These are phyloP conservation scores for Drosophila baimaii DNA, from an alignment of 1,140 invertebrate genomes.

Conservation along the genomic window DNA sequence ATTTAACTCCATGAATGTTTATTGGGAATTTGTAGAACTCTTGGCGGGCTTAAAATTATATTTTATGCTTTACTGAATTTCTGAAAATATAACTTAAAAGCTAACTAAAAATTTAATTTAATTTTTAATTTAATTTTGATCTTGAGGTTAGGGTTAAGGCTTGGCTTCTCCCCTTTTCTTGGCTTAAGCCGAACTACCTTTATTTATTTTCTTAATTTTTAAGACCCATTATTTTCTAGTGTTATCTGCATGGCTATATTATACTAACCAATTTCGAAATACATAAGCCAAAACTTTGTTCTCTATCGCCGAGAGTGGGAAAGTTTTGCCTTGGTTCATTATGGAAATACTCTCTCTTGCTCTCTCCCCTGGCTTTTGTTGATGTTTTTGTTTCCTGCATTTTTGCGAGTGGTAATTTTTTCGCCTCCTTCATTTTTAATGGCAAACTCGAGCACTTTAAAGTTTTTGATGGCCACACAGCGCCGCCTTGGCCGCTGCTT, in stretches of 20 bases:
- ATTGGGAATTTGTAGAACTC: not conserved
- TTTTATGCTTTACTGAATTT: not conserved
- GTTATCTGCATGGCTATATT: conserved; percentile 7
- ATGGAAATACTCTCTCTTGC: conserved; percentile 27
- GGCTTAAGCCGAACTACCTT: not conserved
- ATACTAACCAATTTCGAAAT: conserved; percentile 13
- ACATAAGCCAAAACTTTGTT: conserved; percentile 17
- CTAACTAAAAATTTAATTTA: too few species aligned
- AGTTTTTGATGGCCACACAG: conserved; percentile 63
- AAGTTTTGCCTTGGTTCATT: conserved; percentile 41
- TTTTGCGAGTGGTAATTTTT: conserved; percentile 38
- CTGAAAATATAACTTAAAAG: too few species aligned
- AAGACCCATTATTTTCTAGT: not conserved
- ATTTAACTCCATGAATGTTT: not conserved
- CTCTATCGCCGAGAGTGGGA: conserved; percentile 11
- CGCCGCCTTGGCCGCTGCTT: conserved; percentile 58
- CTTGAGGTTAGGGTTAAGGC: too few species aligned
- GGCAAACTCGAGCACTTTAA: conserved; percentile 66
- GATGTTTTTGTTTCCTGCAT: conserved; percentile 39
- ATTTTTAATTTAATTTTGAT: too few species aligned
- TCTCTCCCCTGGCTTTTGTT: conserved; percentile 21
- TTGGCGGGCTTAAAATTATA: too few species aligned
- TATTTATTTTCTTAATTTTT: not conserved
- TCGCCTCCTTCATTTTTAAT: conserved; percentile 40
- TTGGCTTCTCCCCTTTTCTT: too few species aligned